A percentile compares a stretch with the other conserved stretches of the same genome.
phyloP scores from a whole-genome alignment of 2,888 invertebrate species.

The Ephialtes manifestator region DNA sequence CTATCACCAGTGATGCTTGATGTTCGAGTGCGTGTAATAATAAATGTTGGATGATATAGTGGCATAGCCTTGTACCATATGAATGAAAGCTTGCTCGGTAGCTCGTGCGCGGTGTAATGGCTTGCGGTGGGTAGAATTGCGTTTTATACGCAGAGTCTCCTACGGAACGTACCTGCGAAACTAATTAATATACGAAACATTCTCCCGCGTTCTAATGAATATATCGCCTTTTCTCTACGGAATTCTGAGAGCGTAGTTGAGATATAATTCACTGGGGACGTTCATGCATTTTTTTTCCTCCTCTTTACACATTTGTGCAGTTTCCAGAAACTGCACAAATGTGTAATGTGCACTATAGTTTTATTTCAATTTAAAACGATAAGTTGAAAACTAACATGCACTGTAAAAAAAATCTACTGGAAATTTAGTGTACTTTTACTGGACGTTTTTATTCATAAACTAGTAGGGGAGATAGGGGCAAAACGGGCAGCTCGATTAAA shows the following conservation, averaged over 20 bases:
- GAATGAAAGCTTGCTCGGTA: slow-evolving; percentile 50
- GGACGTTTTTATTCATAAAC: too few species aligned
- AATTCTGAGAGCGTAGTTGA: slow-evolving; percentile 8
- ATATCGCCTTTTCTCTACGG: slow-evolving; percentile 8
- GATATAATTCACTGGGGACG: background rate
- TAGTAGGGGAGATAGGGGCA: too few species aligned
- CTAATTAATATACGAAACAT: slow-evolving; percentile 52
- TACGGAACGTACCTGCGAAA: slow-evolving; percentile 29
- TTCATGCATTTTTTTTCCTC: background rate
- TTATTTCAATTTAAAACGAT: background rate
- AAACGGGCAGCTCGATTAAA: too few species aligned
- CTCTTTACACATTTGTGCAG: background rate
- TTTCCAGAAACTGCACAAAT: background rate
- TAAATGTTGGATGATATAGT: slow-evolving; percentile 39
- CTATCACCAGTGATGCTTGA: slow-evolving; percentile 42
- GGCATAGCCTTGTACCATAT: slow-evolving; percentile 45
- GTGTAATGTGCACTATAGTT: too few species aligned
- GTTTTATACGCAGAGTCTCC: background rate
- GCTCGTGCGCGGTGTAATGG: slow-evolving; percentile 7
- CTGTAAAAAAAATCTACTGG: too few species aligned
- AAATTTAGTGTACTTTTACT: too few species aligned
- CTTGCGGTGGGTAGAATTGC: slow-evolving; percentile 29
- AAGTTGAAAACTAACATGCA: background rate
- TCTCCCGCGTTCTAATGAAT: slow-evolving; percentile 44
- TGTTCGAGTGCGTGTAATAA: slow-evolving; percentile 47